Base-by-base conservation (phyloP, 1,140 invertebrate genomes). In the Protaetia brevitarsis region DNA sequence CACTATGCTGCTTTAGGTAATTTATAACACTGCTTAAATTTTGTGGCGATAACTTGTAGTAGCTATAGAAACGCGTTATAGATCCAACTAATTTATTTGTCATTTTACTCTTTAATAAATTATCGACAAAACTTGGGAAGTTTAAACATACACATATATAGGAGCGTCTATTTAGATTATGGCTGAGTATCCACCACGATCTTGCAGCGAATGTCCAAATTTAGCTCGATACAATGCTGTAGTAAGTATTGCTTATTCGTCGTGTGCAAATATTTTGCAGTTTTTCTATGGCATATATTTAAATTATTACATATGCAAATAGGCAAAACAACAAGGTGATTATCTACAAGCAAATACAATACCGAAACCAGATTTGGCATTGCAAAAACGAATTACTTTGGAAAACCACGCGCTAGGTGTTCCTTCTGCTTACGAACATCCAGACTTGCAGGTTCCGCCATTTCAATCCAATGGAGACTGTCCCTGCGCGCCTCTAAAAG, bases 341-440 rank as follows among this genome's bases (percentile, higher is more conserved):
- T 72, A 71, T 64, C 51, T 74, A 2, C 56, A 69, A 41, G 60
- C 58, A 60, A 74, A 73, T 57, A 72, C 73, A 2, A 65, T 71
- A 13, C 73, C 74, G 8, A 64, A 70, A 34, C 71, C 74, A 10
- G 65, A 73, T 64, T 11, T 73, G 2, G 19, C 68, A 30, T 64
- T 64, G 27, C 28, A 64, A 64, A 63, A 71, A 8, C n/a, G 41
- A 3, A 10, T 28, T 3, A 66, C 61, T 21, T 23, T 66, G 2
- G 8, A 66, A 8, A 66, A 73, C 13, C 27, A 65, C 3, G 21
- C 69, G 34, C 31, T 73, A 30, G 71, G 69, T 5, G 69, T 73
- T 11, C 61, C 70, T 13, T 59, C 28, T 0, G 36, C 71, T 11
- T 26, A 57, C 45, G 16, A 68, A n/a, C 58, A 31, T 23, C 71